Evolutionary conservation across 2,797 vertebrate species (phyloP).

Genomic region (Clarias fuscus): DNA sequence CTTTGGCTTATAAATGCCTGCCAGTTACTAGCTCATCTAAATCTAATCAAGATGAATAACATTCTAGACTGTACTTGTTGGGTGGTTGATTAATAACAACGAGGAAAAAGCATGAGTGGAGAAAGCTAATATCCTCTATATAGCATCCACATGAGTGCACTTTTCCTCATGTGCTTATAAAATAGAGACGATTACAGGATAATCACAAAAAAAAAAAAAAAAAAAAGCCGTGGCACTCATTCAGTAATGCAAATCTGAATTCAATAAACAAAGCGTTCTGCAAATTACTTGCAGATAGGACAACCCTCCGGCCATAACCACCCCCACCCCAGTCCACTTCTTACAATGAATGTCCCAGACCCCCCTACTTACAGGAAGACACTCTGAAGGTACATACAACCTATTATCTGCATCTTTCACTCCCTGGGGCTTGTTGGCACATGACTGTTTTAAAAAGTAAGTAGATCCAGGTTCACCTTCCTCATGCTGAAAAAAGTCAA

Average conservation of each 20-base stretch:
- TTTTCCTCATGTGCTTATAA: neutral
- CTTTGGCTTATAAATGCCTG: constrained; percentile 34
- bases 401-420: constrained; percentile 45
- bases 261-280: constrained; percentile 15
- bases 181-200: neutral
- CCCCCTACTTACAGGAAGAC: constrained; percentile 23
- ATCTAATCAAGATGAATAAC: constrained; percentile 24
- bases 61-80: neutral
- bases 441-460: constrained; percentile 47
- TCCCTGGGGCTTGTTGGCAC: constrained; percentile 36
- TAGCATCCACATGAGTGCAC: neutral
- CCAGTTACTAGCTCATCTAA: constrained; percentile 37
- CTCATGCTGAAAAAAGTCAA: constrained; percentile 15
- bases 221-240: neutral
- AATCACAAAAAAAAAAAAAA: neutral
- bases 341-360: neutral
- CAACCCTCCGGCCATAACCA: no score
- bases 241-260: neutral
- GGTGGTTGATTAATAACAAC: constrained; percentile 5
- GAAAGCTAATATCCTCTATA: neutral
- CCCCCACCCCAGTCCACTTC: neutral
- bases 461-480: constrained; percentile 36
- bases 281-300: constrained; percentile 13
- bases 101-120: neutral
- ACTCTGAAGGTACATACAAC: constrained; percentile 29